These are phyloP conservation scores for Colaptes auratus DNA, from an alignment of 2,113 vertebrate genomes.

Conservation along the genomic window DNA sequence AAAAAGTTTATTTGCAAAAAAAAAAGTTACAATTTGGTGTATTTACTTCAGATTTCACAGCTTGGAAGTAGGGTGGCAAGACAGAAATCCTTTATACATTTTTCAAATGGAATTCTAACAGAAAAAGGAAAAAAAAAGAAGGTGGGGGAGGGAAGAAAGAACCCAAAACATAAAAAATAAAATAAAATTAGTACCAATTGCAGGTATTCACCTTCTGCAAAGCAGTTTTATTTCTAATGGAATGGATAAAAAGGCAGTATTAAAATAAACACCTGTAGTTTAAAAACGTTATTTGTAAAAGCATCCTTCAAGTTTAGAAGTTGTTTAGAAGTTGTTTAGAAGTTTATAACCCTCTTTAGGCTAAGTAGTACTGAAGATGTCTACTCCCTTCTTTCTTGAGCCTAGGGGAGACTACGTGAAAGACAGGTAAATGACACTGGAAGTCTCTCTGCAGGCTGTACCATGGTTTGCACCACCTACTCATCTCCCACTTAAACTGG, in stretches of 20 bases:
- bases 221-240: not conserved
- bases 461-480: not conserved
- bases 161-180: not conserved
- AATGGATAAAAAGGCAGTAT: not conserved
- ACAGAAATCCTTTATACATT: not conserved
- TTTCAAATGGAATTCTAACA: not conserved
- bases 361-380: not conserved
- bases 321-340: not conserved
- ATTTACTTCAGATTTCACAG: not conserved
- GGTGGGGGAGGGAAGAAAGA: not conserved
- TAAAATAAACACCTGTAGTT: not conserved
- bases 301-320: not conserved
- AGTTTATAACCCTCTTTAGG: not conserved
- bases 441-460: not conserved
- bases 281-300: not conserved
- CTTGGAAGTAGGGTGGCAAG: not conserved
- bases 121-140: not conserved
- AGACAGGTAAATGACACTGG: not conserved
- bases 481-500: not conserved
- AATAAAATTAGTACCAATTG: not conserved
- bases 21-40: not conserved
- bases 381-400: not conserved
- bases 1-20: not conserved
- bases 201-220: not conserved
- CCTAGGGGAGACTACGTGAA: not conserved